These are phyloP conservation scores for Thamnophis sirtalis DNA, from an alignment of 2,113 vertebrate genomes.

Conservation along the genomic window DNA sequence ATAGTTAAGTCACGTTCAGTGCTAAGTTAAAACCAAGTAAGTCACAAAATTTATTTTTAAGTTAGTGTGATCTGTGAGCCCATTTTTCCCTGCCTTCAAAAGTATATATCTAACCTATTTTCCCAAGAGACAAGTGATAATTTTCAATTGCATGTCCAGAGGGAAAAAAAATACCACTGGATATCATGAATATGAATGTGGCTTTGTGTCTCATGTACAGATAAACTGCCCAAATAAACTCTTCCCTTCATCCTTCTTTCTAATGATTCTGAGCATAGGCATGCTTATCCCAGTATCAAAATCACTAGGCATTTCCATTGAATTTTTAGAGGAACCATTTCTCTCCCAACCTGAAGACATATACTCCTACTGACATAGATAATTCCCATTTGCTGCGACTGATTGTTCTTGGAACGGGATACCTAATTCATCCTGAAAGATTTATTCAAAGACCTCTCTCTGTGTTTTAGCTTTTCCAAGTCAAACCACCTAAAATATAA, in stretches of 20 bases:
- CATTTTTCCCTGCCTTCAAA: not conserved
- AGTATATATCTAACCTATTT: not conserved
- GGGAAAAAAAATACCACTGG: not conserved
- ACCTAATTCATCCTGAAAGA: not conserved
- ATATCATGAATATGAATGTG: not conserved
- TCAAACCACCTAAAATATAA: conserved; percentile 10
- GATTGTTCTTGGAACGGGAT: not conserved
- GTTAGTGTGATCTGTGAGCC: not conserved
- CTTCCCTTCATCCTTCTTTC: not conserved
- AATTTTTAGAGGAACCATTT: not conserved
- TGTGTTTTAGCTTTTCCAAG: not conserved
- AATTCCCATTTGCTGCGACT: not conserved
- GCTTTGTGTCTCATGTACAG: too few species aligned
- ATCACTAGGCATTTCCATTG: not conserved
- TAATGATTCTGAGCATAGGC: not conserved
- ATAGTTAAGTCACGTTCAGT: not conserved
- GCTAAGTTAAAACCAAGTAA: not conserved
- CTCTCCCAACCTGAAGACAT: not conserved
- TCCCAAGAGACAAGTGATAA: not conserved
- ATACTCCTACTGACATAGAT: not conserved
- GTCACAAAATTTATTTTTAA: not conserved
- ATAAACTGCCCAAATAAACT: not conserved
- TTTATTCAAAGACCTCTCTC: not conserved
- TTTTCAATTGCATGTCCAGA: not conserved
- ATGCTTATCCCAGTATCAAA: not conserved